Conservation (phyloP, 2,113 vertebrate species). For the Gila orcuttii region DNA sequence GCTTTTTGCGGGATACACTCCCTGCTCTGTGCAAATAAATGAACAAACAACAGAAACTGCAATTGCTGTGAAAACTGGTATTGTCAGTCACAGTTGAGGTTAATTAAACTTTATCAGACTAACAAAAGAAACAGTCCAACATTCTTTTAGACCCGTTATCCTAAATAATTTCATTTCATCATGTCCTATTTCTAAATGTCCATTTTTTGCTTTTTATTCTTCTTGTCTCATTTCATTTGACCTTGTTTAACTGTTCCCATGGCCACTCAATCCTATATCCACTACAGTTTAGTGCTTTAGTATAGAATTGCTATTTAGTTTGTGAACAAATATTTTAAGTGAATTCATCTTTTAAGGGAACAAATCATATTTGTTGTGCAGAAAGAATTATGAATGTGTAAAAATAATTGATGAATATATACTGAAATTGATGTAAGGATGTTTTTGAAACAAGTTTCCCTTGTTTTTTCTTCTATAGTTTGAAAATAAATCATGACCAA, state of each 20-base stretch:
- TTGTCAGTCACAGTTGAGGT: not conserved
- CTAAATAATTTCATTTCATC: not conserved
- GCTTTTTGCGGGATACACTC: not conserved
- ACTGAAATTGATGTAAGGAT: not conserved
- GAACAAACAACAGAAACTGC: slow-evolving; percentile 31
- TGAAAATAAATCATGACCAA: not conserved
- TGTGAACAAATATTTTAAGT: not conserved
- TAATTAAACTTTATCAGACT: slow-evolving; percentile 28
- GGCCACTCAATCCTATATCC: not conserved
- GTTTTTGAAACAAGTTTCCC: not conserved
- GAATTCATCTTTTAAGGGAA: not conserved
- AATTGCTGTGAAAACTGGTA: slow-evolving; percentile 16
- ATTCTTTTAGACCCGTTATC: slow-evolving; percentile 24
- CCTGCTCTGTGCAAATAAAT: slow-evolving; percentile 16
- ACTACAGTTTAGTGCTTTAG: not conserved
- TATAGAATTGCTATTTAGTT: not conserved
- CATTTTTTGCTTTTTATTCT: not conserved
- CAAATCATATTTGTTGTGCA: not conserved
- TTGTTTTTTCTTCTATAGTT: not conserved
- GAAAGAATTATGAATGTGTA: not conserved
- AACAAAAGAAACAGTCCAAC: slow-evolving; percentile 5
- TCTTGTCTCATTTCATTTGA: not conserved
- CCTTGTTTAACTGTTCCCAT: not conserved
- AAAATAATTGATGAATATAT: not conserved
- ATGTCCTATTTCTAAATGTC: not conserved